Evolutionary conservation across 2,888 invertebrate species (phyloP), one percentile per base, ranked within the genome.

Genomic region (Cosmia pyralina): DNA sequence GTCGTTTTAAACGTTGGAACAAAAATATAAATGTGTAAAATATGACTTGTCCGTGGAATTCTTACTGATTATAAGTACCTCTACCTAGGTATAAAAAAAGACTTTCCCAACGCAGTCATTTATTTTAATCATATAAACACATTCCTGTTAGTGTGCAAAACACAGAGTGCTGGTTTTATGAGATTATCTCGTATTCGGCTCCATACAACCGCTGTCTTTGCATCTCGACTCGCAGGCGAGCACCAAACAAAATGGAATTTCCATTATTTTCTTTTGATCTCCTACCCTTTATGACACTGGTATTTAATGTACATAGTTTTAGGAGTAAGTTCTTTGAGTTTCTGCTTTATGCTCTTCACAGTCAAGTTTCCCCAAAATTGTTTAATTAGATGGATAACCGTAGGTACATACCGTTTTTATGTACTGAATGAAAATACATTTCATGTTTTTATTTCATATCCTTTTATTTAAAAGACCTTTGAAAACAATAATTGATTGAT

Each of bases 211-310:
- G 69, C 65, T 80, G 69, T 70, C 73, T 79, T 74, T 63, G 53
- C 63, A 71, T 57, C 75, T 66, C 71, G 22, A 68, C 72, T 65
- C 38, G 62, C 62, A 71, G 68, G 48, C 77, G 75, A 71, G 72
- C 59, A 66, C 62, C 72, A 78, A 87, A 87, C 82, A 77, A 78
- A 86, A 82, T 72, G 82, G 76, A 82, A 86, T 81, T 84, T 69
- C 79, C 72, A 87, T 86, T 82, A 82, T 86, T 87, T 81, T 87
- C 85, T 84, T 87, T 86, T 79, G 86, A 86, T 86, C 82, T 87
- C 63, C 34, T 78, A 77, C 76, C 79, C 88, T 86, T 87, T 86
- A 82, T 77, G 84, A 75, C 75, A 77, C 63, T 80, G 82, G 82
- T 86, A 86, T 87, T 86, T 82, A 85, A 82, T 74, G 78, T 87